phyloP scores from a whole-genome alignment of 1,140 invertebrate genomes.

The Teleogryllus occipitalis region DNA sequence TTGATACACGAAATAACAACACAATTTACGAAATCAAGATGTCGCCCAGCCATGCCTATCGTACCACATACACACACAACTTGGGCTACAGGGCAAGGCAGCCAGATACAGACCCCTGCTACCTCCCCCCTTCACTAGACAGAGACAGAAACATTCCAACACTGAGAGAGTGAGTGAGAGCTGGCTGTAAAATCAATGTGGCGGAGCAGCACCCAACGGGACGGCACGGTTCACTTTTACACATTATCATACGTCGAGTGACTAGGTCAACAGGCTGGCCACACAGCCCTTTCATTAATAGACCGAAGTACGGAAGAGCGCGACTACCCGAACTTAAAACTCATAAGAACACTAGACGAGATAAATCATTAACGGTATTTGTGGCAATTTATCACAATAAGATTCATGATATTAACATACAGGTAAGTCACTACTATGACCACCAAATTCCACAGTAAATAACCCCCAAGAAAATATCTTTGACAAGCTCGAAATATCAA shows the following conservation, averaged over 20 bases:
- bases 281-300: neutral
- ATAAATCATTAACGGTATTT: no score
- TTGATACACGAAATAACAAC: neutral
- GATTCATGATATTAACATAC: no score
- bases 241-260: slow-evolving; percentile 14
- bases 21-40: slow-evolving; percentile 10
- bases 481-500: no score
- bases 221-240: slow-evolving; percentile 16
- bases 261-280: slow-evolving; percentile 16
- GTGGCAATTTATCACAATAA: no score
- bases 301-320: neutral
- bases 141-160: slow-evolving; percentile 22
- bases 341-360: neutral
- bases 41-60: slow-evolving; percentile 12
- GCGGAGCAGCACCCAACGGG: slow-evolving; percentile 12
- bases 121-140: slow-evolving; percentile 17
- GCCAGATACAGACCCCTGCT: slow-evolving; percentile 9
- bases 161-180: slow-evolving; percentile 20
- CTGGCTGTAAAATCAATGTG: slow-evolving; percentile 21
- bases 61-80: slow-evolving; percentile 9
- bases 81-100: slow-evolving; percentile 12
- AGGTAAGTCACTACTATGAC: no score
- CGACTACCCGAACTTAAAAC: neutral
- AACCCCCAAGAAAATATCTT: no score
- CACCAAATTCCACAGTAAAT: no score